Conservation (phyloP, 2,113 vertebrate genomes). For the Ictalurus punctatus region DNA sequence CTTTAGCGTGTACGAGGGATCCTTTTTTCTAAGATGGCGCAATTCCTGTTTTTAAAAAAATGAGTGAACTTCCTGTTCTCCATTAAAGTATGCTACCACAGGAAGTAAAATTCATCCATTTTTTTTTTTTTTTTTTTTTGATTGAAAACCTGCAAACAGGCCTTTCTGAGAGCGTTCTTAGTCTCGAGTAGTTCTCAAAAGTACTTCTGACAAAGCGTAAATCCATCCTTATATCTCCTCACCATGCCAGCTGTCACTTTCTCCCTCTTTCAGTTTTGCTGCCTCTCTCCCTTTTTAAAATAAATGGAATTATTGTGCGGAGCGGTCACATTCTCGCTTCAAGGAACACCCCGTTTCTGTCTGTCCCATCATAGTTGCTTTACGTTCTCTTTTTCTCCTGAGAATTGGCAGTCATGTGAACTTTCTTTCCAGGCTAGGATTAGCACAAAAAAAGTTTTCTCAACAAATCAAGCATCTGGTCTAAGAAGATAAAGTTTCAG, state of each 20-base stretch:
- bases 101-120: not conserved
- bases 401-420: not conserved
- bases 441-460: not conserved
- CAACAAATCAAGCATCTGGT: slow-evolving; percentile 1
- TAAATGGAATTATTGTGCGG: slow-evolving; percentile 19
- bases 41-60: not conserved
- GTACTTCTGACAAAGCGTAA: not conserved
- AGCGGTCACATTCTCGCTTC: not conserved
- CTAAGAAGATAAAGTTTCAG: slow-evolving; percentile 22
- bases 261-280: not conserved
- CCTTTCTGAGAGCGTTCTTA: not conserved
- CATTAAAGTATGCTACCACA: not conserved
- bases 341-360: not conserved
- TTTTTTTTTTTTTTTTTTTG: not conserved
- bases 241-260: not conserved
- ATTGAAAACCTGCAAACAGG: not conserved
- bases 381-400: not conserved
- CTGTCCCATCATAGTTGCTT: not conserved
- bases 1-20: not conserved
- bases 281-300: not conserved
- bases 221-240: not conserved
- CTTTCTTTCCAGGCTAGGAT: not conserved
- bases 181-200: not conserved
- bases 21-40: not conserved
- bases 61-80: not conserved